phyloP scores from a whole-genome alignment of 2,888 invertebrate genomes.

The Aquatica leii region DNA sequence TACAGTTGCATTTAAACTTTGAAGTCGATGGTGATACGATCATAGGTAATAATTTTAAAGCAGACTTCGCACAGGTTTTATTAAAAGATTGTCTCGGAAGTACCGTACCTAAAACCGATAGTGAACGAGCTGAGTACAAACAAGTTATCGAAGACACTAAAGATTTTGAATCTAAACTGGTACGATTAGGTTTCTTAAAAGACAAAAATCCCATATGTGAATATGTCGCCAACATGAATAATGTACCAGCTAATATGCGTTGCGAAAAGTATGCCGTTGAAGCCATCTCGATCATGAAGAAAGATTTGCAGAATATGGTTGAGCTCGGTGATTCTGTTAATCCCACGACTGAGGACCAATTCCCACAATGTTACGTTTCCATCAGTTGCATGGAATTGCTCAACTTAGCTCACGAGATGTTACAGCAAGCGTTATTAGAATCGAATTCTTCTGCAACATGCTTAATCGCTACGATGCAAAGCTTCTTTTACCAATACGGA shows the following conservation, averaged over 20 bases:
- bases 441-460: conserved; percentile 70
- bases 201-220: conserved; percentile 68
- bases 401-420: conserved; percentile 69
- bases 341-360: conserved; percentile 62
- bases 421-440: conserved; percentile 72
- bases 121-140: conserved; percentile 72
- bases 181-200: conserved; percentile 67
- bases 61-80: conserved; percentile 70
- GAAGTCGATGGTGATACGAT: conserved; percentile 61
- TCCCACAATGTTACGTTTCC: conserved; percentile 68
- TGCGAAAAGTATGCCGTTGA: conserved; percentile 74
- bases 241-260: conserved; percentile 78
- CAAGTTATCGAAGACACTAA: conserved; percentile 70
- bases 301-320: conserved; percentile 80
- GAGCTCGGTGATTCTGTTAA: conserved; percentile 61
- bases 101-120: conserved; percentile 79
- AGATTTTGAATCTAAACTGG: conserved; percentile 71
- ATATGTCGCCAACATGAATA: conserved; percentile 78
- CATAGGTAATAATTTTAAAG: conserved; percentile 65
- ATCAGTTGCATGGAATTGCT: conserved; percentile 71
- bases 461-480: conserved; percentile 74
- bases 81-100: conserved; percentile 77
- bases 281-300: conserved; percentile 78
- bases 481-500: conserved; percentile 80
- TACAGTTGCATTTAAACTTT: conserved; percentile 66